phyloP scores from a whole-genome alignment of 92 coral and sea anemone genomes.

The Porites cylindrica region DNA sequence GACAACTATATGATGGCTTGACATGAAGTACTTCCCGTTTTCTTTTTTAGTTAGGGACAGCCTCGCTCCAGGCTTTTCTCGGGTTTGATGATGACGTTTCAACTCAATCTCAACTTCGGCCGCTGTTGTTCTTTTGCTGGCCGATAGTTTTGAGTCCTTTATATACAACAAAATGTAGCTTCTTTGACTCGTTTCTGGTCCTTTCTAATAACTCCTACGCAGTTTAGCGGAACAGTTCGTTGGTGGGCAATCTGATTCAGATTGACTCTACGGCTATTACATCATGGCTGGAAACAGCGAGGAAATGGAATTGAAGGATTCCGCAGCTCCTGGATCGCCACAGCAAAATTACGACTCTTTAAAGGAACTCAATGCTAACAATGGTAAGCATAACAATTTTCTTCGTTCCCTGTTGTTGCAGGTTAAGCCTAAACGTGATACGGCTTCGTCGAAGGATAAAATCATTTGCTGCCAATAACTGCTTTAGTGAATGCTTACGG shows the following conservation, averaged over 20 bases:
- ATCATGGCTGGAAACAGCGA: constrained; percentile 16
- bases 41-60: too few species aligned
- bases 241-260: neutral
- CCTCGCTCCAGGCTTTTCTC: neutral
- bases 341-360: constrained; percentile 38
- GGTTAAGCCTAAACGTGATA: too few species aligned
- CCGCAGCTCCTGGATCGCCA: neutral
- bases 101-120: neutral
- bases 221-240: neutral
- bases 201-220: neutral
- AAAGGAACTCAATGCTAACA: constrained; percentile 21
- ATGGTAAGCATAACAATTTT: neutral
- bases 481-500: too few species aligned
- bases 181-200: neutral
- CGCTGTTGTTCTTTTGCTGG: neutral
- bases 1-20: too few species aligned
- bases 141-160: neutral
- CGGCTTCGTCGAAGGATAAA: too few species aligned
- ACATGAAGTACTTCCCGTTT: too few species aligned
- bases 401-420: too few species aligned
- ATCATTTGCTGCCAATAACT: too few species aligned
- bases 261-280: too few species aligned
- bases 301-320: constrained; percentile 34
- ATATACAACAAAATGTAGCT: too few species aligned
- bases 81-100: neutral